Base-by-base conservation (phyloP, 2,888 invertebrate species). In the Aporophyla lueneburgensis region DNA sequence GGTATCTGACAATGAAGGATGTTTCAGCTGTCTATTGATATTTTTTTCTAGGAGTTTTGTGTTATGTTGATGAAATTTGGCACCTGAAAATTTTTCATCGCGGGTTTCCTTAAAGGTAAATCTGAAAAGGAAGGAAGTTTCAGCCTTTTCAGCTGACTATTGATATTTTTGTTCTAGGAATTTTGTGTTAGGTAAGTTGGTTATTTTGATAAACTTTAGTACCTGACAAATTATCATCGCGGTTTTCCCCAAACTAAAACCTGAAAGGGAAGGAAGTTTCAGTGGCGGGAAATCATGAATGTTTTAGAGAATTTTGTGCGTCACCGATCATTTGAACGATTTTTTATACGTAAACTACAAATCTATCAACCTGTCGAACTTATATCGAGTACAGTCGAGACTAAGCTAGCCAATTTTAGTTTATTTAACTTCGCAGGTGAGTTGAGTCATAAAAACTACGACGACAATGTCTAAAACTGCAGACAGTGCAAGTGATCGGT, bases 401-500 rank as follows among this genome's bases (percentile, higher is more conserved):
- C 76, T 16, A 33, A 27, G 51, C 46, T 24, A 51, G 49, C 16
- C 19, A n/a, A 51, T 71, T 70, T 66, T 43, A 27, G 6, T 70
- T 69, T 40, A 43, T 73, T 65, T 58, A 67, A 66, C 19, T 76
- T 49, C 14, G 6, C 49, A 65, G 56, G 24, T 68, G 53, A 54
- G 49, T 65, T 69, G 61, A 75, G 40, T 33, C 27, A 54, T 65
- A 54, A 59, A 43, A 74, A 66, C 40, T n/a, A 53, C 33, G 54
- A 68, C 71, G 43, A 69, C 66, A 73, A 74, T 56, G 19, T 54
- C n/a, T 70, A 56, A 81, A 66, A 73, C 70, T 70, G 73, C 51
- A 73, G 74, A 73, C 72, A 79, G 74, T 74, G 84, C 71, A 87
- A 84, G 88, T 86, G 76, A 77, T 78, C 74, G 76, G 69, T 71